Evolutionary conservation across 2,113 vertebrate genomes (phyloP).

Genomic region (Prochilodus magdalenae): DNA sequence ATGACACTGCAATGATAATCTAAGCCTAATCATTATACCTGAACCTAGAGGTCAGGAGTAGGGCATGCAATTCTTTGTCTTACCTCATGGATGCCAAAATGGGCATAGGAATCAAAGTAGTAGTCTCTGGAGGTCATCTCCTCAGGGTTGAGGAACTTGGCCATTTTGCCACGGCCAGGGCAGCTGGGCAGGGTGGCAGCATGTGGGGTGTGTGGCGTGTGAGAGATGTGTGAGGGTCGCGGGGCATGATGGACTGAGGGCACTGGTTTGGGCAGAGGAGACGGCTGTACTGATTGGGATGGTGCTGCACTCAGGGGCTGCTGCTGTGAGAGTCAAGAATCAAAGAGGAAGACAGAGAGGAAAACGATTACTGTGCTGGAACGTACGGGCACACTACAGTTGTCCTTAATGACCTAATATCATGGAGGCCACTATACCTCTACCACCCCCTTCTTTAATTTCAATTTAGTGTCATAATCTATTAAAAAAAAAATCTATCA

Average conservation of each 20-base stretch:
- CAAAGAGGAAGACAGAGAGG: slow-evolving; percentile 15
- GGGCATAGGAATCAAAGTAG: slow-evolving; percentile 98
- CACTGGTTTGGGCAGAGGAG: slow-evolving; percentile 84
- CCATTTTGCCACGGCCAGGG: slow-evolving; percentile 91
- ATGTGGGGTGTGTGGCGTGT: slow-evolving; percentile 75
- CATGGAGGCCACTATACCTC: neutral
- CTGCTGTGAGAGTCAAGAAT: slow-evolving; percentile 56
- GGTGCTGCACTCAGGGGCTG: slow-evolving; percentile 68
- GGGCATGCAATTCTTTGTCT: no score
- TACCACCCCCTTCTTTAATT: no score
- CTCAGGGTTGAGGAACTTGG: slow-evolving; percentile 91
- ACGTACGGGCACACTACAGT: neutral
- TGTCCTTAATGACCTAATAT: slow-evolving; percentile 24
- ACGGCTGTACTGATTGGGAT: slow-evolving; percentile 85
- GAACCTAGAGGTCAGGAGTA: no score
- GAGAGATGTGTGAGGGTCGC: slow-evolving; percentile 77
- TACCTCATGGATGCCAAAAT: slow-evolving; percentile 99
- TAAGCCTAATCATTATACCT: no score
- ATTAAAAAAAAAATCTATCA: no score
- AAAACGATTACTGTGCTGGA: slow-evolving; percentile 47
- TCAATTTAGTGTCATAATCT: neutral
- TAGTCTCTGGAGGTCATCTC: slow-evolving; percentile 99
- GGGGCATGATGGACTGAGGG: slow-evolving; percentile 81
- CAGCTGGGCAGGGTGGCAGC: slow-evolving; percentile 84
- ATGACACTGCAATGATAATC: no score